A percentile compares a stretch with the other conserved stretches of the same genome.
Evolutionary conservation across 2,113 vertebrate genomes (phyloP).

Genomic region (Steatornis caripensis): DNA sequence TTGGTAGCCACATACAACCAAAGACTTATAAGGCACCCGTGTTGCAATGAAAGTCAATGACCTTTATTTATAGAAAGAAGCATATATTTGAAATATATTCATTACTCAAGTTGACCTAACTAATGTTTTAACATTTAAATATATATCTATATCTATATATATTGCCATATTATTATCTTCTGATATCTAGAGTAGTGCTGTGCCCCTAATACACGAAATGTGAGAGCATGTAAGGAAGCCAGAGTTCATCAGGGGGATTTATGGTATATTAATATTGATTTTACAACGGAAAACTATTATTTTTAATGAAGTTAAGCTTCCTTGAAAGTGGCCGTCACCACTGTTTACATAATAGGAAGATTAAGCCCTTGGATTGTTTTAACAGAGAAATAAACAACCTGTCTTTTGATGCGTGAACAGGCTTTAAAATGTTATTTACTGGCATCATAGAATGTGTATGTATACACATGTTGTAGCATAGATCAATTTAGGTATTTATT

Average conservation of each 20-base stretch:
- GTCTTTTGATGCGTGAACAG: constrained; percentile 36
- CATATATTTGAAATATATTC: constrained; percentile 28
- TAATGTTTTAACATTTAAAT: constrained; percentile 50
- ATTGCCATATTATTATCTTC: constrained; percentile 60
- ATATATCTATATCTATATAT: constrained; percentile 55
- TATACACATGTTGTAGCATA: background rate
- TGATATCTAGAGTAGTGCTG: constrained; percentile 55
- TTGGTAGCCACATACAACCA: background rate
- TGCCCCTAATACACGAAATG: constrained; percentile 51
- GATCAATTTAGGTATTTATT: constrained; percentile 23
- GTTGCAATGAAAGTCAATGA: background rate
- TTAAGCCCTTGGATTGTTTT: constrained; percentile 40
- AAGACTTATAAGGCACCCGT: constrained; percentile 14
- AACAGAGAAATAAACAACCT: constrained; percentile 56
- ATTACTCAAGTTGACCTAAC: constrained; percentile 60
- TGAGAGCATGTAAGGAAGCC: constrained; percentile 53
- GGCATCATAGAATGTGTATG: background rate
- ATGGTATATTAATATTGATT: constrained; percentile 35
- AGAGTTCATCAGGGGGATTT: background rate
- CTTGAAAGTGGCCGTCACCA: constrained; percentile 15
- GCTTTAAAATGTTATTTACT: constrained; percentile 47
- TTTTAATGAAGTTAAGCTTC: constrained; percentile 24
- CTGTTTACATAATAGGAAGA: constrained; percentile 47
- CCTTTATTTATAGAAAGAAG: constrained; percentile 7
- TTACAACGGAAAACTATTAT: background rate